These are phyloP conservation scores for Mesocricetus auratus DNA, from an alignment of 2,113 vertebrate genomes.

Conservation along the genomic window DNA sequence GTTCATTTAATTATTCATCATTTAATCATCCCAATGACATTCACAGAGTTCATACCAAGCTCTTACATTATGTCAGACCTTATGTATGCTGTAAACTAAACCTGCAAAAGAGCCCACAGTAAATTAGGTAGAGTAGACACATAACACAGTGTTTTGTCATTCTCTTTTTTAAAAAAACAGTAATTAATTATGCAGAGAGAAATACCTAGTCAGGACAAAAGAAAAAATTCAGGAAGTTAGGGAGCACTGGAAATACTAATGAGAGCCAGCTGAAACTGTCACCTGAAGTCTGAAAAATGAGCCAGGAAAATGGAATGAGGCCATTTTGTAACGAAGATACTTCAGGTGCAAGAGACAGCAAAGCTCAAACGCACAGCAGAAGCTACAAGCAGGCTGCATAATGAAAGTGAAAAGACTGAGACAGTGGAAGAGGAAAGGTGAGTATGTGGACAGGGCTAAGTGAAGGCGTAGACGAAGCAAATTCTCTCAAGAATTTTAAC, in stretches of 20 bases:
- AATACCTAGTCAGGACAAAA: background rate
- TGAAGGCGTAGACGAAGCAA: background rate
- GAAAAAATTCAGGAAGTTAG: background rate
- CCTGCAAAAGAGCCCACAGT: background rate
- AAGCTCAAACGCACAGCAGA: background rate
- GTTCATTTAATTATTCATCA: background rate
- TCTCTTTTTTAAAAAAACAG: background rate
- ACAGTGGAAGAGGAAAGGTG: background rate
- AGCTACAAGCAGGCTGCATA: background rate
- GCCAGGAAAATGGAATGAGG: too few relatives aligned
- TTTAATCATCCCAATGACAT: background rate
- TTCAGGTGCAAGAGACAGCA: background rate
- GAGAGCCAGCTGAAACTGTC: background rate
- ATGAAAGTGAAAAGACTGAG: background rate
- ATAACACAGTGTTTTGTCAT: background rate
- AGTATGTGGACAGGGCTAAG: fast-evolving
- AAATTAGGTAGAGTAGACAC: background rate
- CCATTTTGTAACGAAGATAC: background rate
- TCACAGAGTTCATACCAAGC: background rate
- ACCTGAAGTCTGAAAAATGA: background rate
- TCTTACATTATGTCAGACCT: background rate
- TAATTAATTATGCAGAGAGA: background rate
- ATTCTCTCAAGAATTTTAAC: background rate
- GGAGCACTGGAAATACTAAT: background rate
- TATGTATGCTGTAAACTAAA: background rate